Conservation (phyloP, 2,797 vertebrate genomes). For the Pipistrellus nathusii region DNA sequence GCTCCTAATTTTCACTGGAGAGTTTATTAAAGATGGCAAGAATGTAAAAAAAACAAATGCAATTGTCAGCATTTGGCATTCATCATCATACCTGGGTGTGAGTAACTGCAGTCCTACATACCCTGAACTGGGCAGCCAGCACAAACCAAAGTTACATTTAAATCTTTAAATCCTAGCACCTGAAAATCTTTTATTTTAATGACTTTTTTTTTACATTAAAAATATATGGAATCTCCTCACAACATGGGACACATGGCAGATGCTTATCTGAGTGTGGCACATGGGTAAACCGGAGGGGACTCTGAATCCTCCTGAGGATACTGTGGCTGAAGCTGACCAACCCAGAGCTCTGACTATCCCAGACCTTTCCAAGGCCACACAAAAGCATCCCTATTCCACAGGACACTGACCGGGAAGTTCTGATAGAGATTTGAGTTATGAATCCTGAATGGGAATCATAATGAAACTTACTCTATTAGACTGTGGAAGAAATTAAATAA, state of each 20-base stretch:
- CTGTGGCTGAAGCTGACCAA: neutral
- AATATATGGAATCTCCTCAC: neutral
- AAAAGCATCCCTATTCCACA: neutral
- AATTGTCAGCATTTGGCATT: neutral
- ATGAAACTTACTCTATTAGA: neutral
- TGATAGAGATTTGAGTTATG: neutral
- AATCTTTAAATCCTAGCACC: neutral
- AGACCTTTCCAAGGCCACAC: neutral
- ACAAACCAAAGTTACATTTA: neutral
- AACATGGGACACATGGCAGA: fast-evolving
- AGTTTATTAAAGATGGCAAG: neutral
- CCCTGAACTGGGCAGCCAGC: too few species aligned
- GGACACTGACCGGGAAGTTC: neutral
- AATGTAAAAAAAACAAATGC: neutral
- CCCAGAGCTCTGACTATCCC: neutral
- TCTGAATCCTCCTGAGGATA: fast-evolving
- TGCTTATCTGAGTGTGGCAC: neutral
- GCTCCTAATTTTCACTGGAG: neutral
- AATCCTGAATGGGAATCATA: neutral
- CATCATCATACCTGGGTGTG: fast-evolving
- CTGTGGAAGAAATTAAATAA: neutral
- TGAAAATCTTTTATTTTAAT: neutral
- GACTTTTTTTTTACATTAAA: neutral
- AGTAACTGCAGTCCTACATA: neutral
- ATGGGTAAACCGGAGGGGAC: fast-evolving